Conservation (phyloP, 2,797 vertebrate species). For the Thalassophryne amazonica region DNA sequence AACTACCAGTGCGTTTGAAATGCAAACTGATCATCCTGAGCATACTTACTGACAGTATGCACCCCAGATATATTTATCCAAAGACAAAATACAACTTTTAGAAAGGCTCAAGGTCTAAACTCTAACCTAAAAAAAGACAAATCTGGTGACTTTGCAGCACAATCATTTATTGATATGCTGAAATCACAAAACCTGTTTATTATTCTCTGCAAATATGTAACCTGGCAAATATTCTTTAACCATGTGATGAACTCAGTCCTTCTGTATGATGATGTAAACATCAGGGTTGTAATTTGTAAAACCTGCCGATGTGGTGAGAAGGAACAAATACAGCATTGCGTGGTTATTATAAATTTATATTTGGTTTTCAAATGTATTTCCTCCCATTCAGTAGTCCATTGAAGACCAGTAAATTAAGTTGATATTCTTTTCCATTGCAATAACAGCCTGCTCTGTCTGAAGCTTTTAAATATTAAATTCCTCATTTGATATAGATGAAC, state of each 20-base stretch:
- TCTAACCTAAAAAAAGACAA: neutral
- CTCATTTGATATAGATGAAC: too few species aligned
- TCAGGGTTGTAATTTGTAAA: too few species aligned
- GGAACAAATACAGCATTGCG: too few species aligned
- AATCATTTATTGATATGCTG: neutral
- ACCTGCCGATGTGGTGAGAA: too few species aligned
- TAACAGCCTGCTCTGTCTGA: too few species aligned
- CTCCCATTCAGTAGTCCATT: too few species aligned
- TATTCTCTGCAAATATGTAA: neutral
- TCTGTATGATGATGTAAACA: neutral
- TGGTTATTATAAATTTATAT: too few species aligned
- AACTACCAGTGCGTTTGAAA: constrained; percentile 70
- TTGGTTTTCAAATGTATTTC: too few species aligned
- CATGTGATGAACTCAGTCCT: neutral
- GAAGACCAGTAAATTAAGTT: too few species aligned
- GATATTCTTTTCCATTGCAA: too few species aligned
- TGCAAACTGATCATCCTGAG: constrained; percentile 61
- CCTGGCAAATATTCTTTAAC: neutral
- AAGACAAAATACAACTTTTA: constrained; percentile 16
- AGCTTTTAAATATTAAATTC: too few species aligned
- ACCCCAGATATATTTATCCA: constrained; percentile 33
- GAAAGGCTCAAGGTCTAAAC: neutral
- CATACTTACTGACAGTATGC: constrained; percentile 34
- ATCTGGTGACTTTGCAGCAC: neutral
- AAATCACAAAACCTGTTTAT: neutral